Evolutionary conservation across 2,888 invertebrate genomes (phyloP), one percentile per base, ranked within the genome.

Genomic region (Andricus quercusramuli): DNA sequence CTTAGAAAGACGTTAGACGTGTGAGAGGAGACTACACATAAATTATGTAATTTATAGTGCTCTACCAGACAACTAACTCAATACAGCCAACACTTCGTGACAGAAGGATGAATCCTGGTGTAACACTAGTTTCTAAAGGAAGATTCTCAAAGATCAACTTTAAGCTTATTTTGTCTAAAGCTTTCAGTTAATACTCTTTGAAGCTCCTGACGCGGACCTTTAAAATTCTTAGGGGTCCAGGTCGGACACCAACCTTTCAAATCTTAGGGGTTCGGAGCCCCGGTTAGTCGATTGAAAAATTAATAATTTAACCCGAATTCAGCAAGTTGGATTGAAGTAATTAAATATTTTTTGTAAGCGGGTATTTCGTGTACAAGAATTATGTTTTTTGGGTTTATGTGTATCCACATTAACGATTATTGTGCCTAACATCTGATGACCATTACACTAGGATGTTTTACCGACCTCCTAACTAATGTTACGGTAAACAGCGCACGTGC

Each of bases 71-170:
- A 32, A 66, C 8, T 32, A 41, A n/a, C 66, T 37, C 5, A 37
- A 20, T 66, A 41, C 37, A 41, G 3, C 37, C 37, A 41, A n/a
- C 66, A 41, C 2, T 41, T 41, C n/a, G n/a, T 37, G 20, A 11
- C n/a, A 66, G 37, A 66, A 37, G 11, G 37, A 66, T 9, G 37
- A 37, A n/a, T n/a, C 32, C 86, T 83, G 84, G 86, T 83, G 80
- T 87, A 88, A 88, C 88, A 88, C 88, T 89, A 88, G 87, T 88
- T 89, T 86, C 85, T 80, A 83, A 41, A 15, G 44, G 44, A n/a
- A 56, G n/a, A 9, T 56, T 3, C 56, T 56, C n/a, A 56, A n/a
- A n/a, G 2, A 56, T n/a, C 2, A 56, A 9, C 8, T n/a, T 20
- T 17, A 44, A 44, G 44, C 44, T 44, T 44, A 15, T 15, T 44